Conservation (phyloP, 2,888 invertebrate species). For the Athalia cordata region DNA sequence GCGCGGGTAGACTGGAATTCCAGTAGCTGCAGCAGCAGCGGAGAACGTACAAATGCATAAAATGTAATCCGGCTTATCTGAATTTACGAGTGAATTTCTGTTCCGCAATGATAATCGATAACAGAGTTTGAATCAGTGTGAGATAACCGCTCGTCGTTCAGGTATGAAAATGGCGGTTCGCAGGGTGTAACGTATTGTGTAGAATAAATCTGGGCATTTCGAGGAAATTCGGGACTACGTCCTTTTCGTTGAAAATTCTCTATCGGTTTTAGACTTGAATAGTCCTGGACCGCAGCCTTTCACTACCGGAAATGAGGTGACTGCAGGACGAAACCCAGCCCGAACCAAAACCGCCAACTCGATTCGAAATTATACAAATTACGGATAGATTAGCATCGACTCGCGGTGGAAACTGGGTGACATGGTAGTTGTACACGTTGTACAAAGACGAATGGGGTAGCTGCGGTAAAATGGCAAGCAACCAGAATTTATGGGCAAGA, state of each 20-base stretch:
- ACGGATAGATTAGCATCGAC: conserved; percentile 63
- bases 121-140: no score
- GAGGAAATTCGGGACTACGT: neutral
- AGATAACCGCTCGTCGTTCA: no score
- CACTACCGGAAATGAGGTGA: neutral
- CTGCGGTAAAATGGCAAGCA: conserved; percentile 45
- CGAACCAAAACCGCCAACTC: conserved; percentile 49
- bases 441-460: conserved; percentile 41
- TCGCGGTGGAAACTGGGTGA: conserved; percentile 40
- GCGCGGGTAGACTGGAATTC: no score
- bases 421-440: conserved; percentile 37
- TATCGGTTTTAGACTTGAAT: neutral
- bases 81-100: no score
- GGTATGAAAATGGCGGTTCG: no score
- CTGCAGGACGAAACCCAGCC: neutral
- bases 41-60: no score
- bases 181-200: no score
- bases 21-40: no score
- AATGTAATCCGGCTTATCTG: no score
- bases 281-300: conserved; percentile 15
- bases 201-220: no score
- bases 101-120: no score
- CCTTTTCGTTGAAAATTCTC: conserved; percentile 28
- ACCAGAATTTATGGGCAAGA: conserved; percentile 31
- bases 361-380: conserved; percentile 69